phyloP scores from a whole-genome alignment of 2,797 vertebrate genomes.

The Semaprochilodus insignis region DNA sequence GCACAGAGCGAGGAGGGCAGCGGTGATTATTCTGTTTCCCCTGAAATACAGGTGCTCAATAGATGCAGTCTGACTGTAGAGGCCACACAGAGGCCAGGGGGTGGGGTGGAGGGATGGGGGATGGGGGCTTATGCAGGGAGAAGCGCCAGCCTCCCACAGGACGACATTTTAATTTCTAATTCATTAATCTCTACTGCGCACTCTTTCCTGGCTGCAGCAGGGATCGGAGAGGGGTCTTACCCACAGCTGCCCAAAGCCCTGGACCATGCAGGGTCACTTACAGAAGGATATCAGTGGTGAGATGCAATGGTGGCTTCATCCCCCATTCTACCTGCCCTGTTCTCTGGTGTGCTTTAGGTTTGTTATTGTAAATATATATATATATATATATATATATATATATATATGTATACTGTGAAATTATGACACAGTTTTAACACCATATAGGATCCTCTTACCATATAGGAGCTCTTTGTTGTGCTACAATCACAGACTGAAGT shows the following conservation, averaged over 20 bases:
- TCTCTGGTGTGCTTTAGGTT: neutral
- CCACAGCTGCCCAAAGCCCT: conserved; percentile 13
- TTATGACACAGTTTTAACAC: too few species aligned
- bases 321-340: neutral
- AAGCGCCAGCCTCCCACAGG: conserved; percentile 52
- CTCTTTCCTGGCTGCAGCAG: conserved; percentile 34
- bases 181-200: conserved; percentile 57
- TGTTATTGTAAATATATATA: too few species aligned
- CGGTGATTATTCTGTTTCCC: conserved; percentile 43
- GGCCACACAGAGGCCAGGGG: conserved; percentile 6
- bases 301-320: neutral
- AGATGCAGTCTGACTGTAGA: conserved; percentile 18
- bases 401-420: too few species aligned
- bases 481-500: too few species aligned
- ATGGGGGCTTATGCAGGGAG: conserved; percentile 45
- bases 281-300: conserved; percentile 6
- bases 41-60: conserved; percentile 37
- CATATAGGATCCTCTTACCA: too few species aligned
- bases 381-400: too few species aligned
- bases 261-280: conserved; percentile 39
- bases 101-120: neutral
- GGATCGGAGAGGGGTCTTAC: conserved; percentile 11
- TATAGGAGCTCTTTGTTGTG: too few species aligned
- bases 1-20: conserved; percentile 33
- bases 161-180: conserved; percentile 65